These are phyloP conservation scores for Chionoecetes opilio DNA, from an alignment of 1,140 invertebrate genomes.

Conservation along the genomic window DNA sequence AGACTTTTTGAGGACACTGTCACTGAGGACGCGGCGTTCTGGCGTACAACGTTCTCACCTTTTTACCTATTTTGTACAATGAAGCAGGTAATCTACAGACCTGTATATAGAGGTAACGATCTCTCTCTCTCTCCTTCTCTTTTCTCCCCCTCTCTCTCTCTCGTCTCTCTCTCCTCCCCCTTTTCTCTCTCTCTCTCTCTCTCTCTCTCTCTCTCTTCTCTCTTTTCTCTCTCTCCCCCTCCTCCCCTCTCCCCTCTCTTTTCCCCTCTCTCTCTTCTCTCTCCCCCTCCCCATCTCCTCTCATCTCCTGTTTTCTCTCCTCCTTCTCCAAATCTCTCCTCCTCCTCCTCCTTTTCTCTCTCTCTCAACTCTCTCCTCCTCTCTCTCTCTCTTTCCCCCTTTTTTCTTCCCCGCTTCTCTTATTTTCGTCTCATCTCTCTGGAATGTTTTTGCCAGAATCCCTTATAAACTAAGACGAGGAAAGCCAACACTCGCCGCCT, in stretches of 20 bases:
- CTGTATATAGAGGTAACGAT: neutral
- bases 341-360: no score
- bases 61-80: neutral
- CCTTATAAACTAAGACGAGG: no score
- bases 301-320: no score
- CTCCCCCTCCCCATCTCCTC: no score
- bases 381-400: neutral
- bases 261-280: constrained; percentile 27
- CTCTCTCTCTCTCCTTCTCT: no score
- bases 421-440: neutral
- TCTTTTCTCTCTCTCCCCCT: neutral
- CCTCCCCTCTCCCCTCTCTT: constrained; percentile 21
- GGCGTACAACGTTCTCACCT: neutral
- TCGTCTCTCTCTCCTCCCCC: no score
- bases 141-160: constrained; percentile 22
- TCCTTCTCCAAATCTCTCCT: no score
- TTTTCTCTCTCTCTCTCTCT: neutral
- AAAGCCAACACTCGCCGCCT: no score
- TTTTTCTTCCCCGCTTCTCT: neutral
- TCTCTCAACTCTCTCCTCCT: no score
- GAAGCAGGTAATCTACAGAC: neutral
- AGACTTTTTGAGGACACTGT: neutral
- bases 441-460: no score
- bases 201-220: neutral
- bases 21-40: neutral